Base-by-base conservation (phyloP, 37 sponge, comb jelly and placozoan genomes). In the Bolinopsis microptera region DNA sequence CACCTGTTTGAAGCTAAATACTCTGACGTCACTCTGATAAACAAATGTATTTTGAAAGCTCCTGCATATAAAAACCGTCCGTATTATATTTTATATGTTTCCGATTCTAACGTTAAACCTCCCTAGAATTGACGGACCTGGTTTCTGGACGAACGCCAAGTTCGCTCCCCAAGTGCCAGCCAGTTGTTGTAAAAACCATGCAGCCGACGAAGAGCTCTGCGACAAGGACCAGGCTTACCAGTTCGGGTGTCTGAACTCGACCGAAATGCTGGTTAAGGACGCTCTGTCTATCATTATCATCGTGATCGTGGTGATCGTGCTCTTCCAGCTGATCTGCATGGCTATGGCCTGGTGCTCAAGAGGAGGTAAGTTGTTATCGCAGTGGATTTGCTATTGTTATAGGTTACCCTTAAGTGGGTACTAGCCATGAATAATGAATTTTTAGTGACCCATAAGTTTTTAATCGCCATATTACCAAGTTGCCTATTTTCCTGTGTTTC, bases 281-380 rank as follows among this genome's bases (percentile, higher is more conserved):
- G 82, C 82, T 30, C 35, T 80, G 21, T 1, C 22, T 24, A 1
- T 35, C 8, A 1, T 35, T 21, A 13, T 80, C 38, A 8, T 35
- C 8, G 38, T 80, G 9, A 24, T 80, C 23, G 37, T 80, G 8
- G 37, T 34, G 2, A 34, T 80, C 23, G 82, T 80, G 3, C 21
- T 80, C 37, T 34, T 80, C 37, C 82, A 36, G 82, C 21, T 80
- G 22, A 30, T 22, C 21, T 80, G 82, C 82, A 80, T 80, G 82
- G 33, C 33, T 37, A 3, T 80, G 38, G 82, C 82, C 37, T 80
- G 82, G 38, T 80, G 82, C 37, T 80, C 82, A 13, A 28, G 38
- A 35, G 38, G 38, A 80, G 82, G 82, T 80, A 34, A 36, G 82
- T 80, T 26, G n/a, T 72, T n/a, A 13, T 67, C 18, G 21, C 68